phyloP scores from a whole-genome alignment of 2,113 vertebrate species.

The Pseudopodoces humilis region DNA sequence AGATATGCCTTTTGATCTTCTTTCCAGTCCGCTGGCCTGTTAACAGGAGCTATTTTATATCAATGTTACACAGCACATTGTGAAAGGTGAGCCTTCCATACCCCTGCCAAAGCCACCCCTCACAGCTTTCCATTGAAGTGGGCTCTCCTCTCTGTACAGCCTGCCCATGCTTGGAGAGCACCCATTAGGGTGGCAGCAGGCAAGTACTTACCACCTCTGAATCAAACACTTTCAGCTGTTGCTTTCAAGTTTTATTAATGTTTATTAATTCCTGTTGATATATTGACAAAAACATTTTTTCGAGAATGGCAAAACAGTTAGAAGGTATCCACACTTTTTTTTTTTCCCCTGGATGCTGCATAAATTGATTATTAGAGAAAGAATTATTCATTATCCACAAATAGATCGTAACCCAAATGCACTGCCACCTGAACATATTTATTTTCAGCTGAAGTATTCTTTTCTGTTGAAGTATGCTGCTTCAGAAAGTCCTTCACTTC shows the following conservation, averaged over 20 bases:
- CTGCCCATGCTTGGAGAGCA: fast-evolving
- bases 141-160: neutral
- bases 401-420: neutral
- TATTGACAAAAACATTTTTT: neutral
- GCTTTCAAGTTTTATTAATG: neutral
- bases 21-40: neutral
- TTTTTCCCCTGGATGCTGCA: neutral
- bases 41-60: neutral
- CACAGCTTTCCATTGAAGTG: neutral
- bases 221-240: neutral
- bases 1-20: neutral
- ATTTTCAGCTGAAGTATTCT: neutral
- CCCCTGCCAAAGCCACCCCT: neutral
- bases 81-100: neutral
- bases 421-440: neutral
- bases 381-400: neutral
- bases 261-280: neutral
- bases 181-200: neutral
- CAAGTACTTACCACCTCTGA: neutral
- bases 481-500: neutral
- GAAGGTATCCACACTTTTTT: neutral
- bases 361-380: slow-evolving; percentile 12
- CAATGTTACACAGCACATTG: neutral
- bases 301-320: neutral
- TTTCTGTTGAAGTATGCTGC: neutral